Percentiles rank a stretch among this genome's conserved stretches.
Conservation (phyloP, 1,140 invertebrate species). For the Conopomorpha cramerella region DNA sequence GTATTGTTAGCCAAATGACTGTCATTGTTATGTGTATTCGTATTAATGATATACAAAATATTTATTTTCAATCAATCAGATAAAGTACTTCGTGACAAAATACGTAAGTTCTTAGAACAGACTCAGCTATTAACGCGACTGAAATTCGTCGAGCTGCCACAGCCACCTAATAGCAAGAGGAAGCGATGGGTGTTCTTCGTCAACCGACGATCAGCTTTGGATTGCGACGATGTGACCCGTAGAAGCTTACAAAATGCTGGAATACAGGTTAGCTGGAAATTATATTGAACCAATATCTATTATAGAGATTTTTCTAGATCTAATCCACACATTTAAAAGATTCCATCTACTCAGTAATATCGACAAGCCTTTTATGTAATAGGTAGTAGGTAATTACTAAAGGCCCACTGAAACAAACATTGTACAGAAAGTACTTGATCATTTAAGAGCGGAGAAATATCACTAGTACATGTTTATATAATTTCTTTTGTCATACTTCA, state of each 20-base stretch:
- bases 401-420: no score
- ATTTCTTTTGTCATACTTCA: no score
- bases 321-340: no score
- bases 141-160: constrained; percentile 22
- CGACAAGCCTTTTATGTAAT: no score
- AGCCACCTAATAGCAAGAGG: constrained; percentile 18
- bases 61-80: constrained; percentile 14
- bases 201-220: constrained; percentile 24
- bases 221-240: constrained; percentile 20
- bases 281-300: background rate
- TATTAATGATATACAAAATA: constrained; percentile 1
- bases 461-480: no score
- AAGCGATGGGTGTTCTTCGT: constrained; percentile 38
- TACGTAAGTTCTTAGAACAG: constrained; percentile 18
- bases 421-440: no score
- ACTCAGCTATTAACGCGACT: constrained; percentile 17
- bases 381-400: no score
- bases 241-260: constrained; percentile 25
- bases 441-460: no score
- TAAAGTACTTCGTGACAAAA: constrained; percentile 28
- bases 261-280: constrained; percentile 22
- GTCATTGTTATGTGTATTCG: background rate
- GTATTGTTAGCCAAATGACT: constrained; percentile 2
- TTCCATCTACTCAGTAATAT: no score
- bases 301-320: constrained; percentile 1